A percentile compares a stretch with the other conserved stretches of the same genome.
Evolutionary conservation across 2,113 vertebrate species (phyloP).

Genomic region (Solenodon paradoxus): DNA sequence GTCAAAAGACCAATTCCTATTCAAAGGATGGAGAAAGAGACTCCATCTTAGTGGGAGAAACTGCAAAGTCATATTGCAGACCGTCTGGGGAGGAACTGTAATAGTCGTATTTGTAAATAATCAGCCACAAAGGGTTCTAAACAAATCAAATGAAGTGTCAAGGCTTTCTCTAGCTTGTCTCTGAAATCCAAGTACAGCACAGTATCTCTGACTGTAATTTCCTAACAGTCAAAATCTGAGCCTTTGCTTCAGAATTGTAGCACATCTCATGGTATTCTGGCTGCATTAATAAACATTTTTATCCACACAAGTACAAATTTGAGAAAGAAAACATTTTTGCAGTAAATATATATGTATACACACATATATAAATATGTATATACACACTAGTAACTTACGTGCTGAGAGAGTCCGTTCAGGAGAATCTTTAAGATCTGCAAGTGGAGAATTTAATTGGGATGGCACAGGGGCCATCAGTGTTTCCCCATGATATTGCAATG

Average conservation of each 20-base stretch:
- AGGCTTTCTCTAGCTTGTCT: not conserved
- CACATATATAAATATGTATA: no score
- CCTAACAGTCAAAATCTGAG: not conserved
- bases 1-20: not conserved
- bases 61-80: not conserved
- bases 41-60: not conserved
- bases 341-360: not conserved
- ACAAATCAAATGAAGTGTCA: not conserved
- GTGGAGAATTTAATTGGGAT: not conserved
- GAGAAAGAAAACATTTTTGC: not conserved
- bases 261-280: not conserved
- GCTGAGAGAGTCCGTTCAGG: not conserved
- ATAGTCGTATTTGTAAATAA: not conserved
- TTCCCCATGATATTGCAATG: fast-evolving
- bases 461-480: not conserved
- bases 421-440: not conserved
- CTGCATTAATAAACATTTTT: not conserved
- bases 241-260: not conserved
- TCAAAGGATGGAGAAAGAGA: not conserved
- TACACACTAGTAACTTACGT: not conserved
- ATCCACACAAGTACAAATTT: not conserved
- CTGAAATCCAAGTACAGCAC: not conserved
- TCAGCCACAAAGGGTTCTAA: not conserved
- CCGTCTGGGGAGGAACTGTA: not conserved
- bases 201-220: not conserved